These are phyloP conservation scores for Gymnoscopelus microlampas DNA, from an alignment of 2,797 vertebrate genomes.

Conservation along the genomic window DNA sequence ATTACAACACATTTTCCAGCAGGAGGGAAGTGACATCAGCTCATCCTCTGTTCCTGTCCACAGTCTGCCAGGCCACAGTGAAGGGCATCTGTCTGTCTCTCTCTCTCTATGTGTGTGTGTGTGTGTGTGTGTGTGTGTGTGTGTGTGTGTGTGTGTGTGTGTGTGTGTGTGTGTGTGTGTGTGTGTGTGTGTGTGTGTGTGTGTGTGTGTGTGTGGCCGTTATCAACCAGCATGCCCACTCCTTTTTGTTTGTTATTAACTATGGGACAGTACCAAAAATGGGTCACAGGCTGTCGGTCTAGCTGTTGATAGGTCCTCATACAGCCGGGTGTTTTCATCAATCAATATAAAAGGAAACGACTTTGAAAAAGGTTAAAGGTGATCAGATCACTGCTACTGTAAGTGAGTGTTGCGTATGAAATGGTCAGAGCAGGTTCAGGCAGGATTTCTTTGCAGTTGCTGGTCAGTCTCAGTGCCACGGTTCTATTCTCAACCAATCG, in stretches of 20 bases:
- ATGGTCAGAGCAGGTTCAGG: no score
- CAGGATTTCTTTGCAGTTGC: no score
- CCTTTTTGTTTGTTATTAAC: neutral
- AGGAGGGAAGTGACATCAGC: constrained; percentile 85
- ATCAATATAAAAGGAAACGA: no score
- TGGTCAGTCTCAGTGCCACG: no score
- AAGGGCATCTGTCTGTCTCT: constrained; percentile 75
- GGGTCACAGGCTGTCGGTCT: constrained; percentile 4
- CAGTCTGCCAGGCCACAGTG: constrained; percentile 72
- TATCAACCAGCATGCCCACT: no score
- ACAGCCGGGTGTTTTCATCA: neutral
- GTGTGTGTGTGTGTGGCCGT: neutral
- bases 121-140: constrained; percentile 41
- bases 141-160: constrained; percentile 21
- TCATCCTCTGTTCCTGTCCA: constrained; percentile 78
- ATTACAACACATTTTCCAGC: constrained; percentile 86
- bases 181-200: neutral
- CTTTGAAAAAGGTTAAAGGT: no score
- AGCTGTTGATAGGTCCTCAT: constrained; percentile 5
- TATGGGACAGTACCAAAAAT: constrained; percentile 17
- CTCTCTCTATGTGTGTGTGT: constrained; percentile 61
- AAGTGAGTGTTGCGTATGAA: no score
- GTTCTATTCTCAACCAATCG: no score
- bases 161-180: neutral
- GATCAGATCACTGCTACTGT: no score